Evolutionary conservation across 2,113 vertebrate genomes (phyloP).

Genomic region (Bujurquina vittata): DNA sequence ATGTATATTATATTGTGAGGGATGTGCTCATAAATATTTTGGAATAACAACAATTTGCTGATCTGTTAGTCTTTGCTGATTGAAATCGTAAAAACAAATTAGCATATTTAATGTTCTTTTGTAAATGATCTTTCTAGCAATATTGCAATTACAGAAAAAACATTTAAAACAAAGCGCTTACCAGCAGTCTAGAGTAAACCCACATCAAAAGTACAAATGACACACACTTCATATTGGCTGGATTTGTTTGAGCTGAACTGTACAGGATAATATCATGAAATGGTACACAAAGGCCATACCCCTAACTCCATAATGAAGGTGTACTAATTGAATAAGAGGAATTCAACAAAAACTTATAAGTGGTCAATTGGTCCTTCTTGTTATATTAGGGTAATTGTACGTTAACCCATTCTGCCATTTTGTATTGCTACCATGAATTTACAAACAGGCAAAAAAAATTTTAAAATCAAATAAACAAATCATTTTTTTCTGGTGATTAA

Average conservation of each 20-base stretch:
- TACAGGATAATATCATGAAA: not conserved
- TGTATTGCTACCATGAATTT: slow-evolving; percentile 7
- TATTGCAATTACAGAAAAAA: not conserved
- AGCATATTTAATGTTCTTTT: not conserved
- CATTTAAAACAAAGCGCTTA: not conserved
- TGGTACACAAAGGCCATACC: not conserved
- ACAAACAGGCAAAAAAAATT: slow-evolving; percentile 17
- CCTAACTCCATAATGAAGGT: not conserved
- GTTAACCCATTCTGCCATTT: slow-evolving; percentile 15
- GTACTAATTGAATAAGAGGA: slow-evolving; percentile 44
- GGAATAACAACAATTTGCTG: not conserved
- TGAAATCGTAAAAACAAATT: slow-evolving; percentile 31
- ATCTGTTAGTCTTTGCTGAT: slow-evolving; percentile 24
- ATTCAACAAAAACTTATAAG: slow-evolving; percentile 33
- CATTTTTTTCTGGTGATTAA: not conserved
- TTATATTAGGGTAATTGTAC: slow-evolving; percentile 46
- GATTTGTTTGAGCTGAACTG: not conserved
- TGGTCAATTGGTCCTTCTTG: slow-evolving; percentile 38
- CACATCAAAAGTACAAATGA: not conserved
- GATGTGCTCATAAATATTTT: not conserved
- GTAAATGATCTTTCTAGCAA: not conserved
- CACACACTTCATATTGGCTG: not conserved
- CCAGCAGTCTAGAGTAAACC: not conserved
- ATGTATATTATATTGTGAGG: not conserved
- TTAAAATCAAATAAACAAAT: not conserved